Conservation (phyloP, 2,797 vertebrate genomes). For the Botia almorhae region DNA sequence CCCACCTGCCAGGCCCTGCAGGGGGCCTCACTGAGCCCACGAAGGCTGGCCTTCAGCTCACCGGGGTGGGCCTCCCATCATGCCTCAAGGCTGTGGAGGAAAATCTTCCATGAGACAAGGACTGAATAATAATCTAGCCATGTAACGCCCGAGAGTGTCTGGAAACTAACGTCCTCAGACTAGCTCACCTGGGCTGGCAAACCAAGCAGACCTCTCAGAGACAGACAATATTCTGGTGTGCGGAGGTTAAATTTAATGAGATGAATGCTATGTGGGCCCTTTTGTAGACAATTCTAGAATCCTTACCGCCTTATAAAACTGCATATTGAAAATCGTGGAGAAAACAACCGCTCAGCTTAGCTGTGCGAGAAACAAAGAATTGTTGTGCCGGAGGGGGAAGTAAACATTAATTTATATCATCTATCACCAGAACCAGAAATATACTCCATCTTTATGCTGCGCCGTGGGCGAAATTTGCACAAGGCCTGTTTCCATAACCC, state of each 20-base stretch:
- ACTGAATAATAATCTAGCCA: conserved; percentile 75
- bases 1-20: conserved; percentile 48
- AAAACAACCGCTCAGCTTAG: neutral
- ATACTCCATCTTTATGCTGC: conserved; percentile 14
- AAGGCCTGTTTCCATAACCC: conserved; percentile 36
- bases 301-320: conserved; percentile 10
- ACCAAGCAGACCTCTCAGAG: conserved; percentile 28
- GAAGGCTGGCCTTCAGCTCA: conserved; percentile 27
- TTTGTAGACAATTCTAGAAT: conserved; percentile 30
- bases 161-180: conserved; percentile 23
- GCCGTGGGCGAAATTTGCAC: conserved; percentile 15
- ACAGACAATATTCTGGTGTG: conserved; percentile 9
- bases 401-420: conserved; percentile 28
- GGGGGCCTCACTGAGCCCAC: conserved; percentile 43
- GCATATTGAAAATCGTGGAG: neutral
- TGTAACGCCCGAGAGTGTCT: conserved; percentile 6
- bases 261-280: conserved; percentile 22
- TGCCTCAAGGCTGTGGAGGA: conserved; percentile 66
- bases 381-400: conserved; percentile 10
- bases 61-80: conserved; percentile 65
- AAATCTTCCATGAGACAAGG: conserved; percentile 75
- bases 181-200: conserved; percentile 36
- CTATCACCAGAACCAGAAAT: conserved; percentile 30
- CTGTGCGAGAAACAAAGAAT: neutral
- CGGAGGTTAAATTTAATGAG: conserved; percentile 31